Conservation (phyloP, 2,888 invertebrate species). For the Oxycera nigricornis region DNA sequence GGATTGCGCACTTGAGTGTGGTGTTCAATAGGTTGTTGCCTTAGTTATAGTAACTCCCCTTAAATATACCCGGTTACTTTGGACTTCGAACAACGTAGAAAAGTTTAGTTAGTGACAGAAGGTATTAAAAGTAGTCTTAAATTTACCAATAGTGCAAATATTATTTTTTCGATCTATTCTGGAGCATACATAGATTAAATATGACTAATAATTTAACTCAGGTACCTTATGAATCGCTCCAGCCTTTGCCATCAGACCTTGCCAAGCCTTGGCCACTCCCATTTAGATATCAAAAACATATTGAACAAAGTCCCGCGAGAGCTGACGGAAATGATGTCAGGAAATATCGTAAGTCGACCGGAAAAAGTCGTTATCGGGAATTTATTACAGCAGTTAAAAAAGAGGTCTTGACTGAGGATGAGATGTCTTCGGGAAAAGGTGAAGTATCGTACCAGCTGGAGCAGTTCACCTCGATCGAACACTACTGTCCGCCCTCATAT, state of each 20-base stretch:
- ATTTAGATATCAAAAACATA: constrained; percentile 62
- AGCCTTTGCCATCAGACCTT: constrained; percentile 69
- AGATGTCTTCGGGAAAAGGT: constrained; percentile 45
- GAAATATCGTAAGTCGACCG: constrained; percentile 6
- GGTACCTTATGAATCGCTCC: constrained; percentile 70
- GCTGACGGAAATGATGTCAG: neutral
- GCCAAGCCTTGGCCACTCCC: constrained; percentile 74
- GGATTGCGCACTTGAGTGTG: too few relatives aligned
- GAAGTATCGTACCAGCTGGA: constrained; percentile 52
- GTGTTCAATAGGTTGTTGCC: too few relatives aligned
- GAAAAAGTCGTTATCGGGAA: constrained; percentile 5
- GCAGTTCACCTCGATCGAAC: constrained; percentile 52
- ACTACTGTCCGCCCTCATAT: constrained; percentile 52
- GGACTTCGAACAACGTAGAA: too few relatives aligned
- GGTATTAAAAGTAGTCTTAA: too few relatives aligned
- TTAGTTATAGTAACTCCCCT: too few relatives aligned
- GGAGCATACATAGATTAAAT: neutral
- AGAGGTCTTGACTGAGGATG: constrained; percentile 36
- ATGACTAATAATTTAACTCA: constrained; percentile 41
- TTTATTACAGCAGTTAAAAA: constrained; percentile 12
- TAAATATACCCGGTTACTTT: too few relatives aligned
- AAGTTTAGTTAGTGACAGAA: too few relatives aligned
- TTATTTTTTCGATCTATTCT: neutral
- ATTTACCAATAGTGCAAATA: neutral
- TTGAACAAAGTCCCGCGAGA: constrained; percentile 50